Evolutionary conservation across 2,888 invertebrate species (phyloP), one percentile per base, ranked within the genome.

Genomic region (Pyrocoelia pectoralis): DNA sequence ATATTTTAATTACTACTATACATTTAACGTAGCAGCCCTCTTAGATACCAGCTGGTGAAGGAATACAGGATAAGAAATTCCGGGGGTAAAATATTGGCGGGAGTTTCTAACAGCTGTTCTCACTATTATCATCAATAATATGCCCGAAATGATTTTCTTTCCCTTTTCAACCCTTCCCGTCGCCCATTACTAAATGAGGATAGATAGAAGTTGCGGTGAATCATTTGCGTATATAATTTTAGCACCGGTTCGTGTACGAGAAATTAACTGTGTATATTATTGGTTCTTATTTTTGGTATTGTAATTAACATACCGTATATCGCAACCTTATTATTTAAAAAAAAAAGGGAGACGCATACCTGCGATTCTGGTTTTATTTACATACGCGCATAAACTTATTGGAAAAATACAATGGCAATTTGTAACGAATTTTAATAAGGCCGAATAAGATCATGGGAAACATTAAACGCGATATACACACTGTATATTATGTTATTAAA

Each of bases 31-130:
- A 43, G 51, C 60, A 66, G 59, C 66, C 66, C 62, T 66, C 59
- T 50, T 62, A 66, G 66, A 66, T 66, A 66, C 62, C 66, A 66
- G 66, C 66, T 66, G 66, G 59, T 66, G 66, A 66, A 66, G 66
- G 59, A 66, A 66, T 61, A 61, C 61, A 59, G 66, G 62, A 66
- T 66, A 66, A 66, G 66, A 66, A 62, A 60, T 50, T 53, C 61
- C 48, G 50, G 55, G 66, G 66, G 62, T 66, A 66, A 66, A 66
- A 62, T 66, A 66, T 66, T 63, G 66, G 66, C 66, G 62, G 62
- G 62, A 65, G 65, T 46, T 66, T 60, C 56, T 53, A 60, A 58
- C 66, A 66, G 66, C 66, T 66, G 66, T 66, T 66, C 66, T 55
- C 59, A 56, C 56, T 52, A 61, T 65, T 65, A 61, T 49, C 49